These are phyloP conservation scores for Drosophila kurseongensis DNA, from an alignment of 1,140 invertebrate species.

Conservation along the genomic window DNA sequence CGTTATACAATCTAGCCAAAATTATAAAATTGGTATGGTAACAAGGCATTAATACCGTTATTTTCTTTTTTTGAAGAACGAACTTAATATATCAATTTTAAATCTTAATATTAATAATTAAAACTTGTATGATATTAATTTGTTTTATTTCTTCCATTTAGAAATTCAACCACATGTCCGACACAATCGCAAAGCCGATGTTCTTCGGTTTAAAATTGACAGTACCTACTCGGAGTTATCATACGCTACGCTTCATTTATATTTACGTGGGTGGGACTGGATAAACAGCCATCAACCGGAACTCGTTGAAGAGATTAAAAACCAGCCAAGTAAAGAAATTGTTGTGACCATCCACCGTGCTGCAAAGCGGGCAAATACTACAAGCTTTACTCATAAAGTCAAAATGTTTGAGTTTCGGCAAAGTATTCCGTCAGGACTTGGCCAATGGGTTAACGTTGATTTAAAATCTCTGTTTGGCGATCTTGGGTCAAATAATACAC, in stretches of 20 bases:
- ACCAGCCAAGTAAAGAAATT: constrained; percentile 47
- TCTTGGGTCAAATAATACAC: constrained; percentile 89
- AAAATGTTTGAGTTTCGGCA: constrained; percentile 71
- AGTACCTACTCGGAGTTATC: constrained; percentile 61
- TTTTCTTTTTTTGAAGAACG: no score
- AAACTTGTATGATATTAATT: neutral
- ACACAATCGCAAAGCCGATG: constrained; percentile 58
- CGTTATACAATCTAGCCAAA: no score
- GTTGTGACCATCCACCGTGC: constrained; percentile 57
- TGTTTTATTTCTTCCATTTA: constrained; percentile 8
- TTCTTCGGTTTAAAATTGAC: constrained; percentile 68
- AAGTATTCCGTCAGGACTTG: constrained; percentile 84
- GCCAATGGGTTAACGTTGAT: constrained; percentile 91
- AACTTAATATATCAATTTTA: neutral
- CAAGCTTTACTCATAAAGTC: constrained; percentile 60
- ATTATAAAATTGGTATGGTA: no score
- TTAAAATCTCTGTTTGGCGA: constrained; percentile 89
- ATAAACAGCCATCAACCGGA: constrained; percentile 59
- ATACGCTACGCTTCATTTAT: constrained; percentile 65
- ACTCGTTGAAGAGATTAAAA: constrained; percentile 44
- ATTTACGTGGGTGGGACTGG: constrained; percentile 72
- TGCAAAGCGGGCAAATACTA: constrained; percentile 41
- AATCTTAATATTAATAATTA: neutral
- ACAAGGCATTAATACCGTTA: no score
- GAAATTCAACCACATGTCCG: constrained; percentile 45